Conservation (phyloP, 2,797 vertebrate species). For the Esox masquinongy region DNA sequence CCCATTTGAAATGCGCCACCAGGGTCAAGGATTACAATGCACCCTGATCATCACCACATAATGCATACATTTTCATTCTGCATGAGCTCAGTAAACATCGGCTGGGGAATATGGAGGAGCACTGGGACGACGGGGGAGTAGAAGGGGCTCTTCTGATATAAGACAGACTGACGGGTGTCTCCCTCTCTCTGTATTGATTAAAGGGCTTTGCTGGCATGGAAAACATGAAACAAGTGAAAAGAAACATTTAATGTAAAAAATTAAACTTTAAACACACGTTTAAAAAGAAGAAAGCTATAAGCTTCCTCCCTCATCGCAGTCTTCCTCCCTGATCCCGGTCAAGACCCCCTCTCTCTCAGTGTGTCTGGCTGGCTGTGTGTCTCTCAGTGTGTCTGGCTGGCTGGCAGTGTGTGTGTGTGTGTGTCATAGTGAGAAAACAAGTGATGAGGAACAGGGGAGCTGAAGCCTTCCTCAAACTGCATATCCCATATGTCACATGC, state of each 20-base stretch:
- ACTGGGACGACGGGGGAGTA: constrained; percentile 13
- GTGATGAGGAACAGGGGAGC: not conserved
- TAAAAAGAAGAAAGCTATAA: no score
- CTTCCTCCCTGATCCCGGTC: no score
- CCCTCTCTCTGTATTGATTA: not conserved
- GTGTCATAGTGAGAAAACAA: not conserved
- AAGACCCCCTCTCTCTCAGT: not conserved
- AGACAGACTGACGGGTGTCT: not conserved
- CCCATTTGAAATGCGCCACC: constrained; percentile 63
- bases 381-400: not conserved
- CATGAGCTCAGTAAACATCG: constrained; percentile 53
- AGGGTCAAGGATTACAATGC: constrained; percentile 68
- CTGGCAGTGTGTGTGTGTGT: no score
- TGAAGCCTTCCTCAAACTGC: not conserved
- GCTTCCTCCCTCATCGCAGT: no score
- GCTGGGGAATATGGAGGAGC: constrained; percentile 39
- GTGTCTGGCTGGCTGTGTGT: not conserved
- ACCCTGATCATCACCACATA: constrained; percentile 59
- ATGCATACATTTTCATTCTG: constrained; percentile 66
- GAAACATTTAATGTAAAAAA: no score
- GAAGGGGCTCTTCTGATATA: not conserved
- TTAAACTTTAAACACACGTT: no score
- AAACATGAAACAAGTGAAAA: no score
- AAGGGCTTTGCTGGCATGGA: no score
- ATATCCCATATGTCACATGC: not conserved